Evolutionary conservation across 2,888 invertebrate genomes (phyloP), one percentile per base, ranked within the genome.

Genomic region (Campoplex nolae): DNA sequence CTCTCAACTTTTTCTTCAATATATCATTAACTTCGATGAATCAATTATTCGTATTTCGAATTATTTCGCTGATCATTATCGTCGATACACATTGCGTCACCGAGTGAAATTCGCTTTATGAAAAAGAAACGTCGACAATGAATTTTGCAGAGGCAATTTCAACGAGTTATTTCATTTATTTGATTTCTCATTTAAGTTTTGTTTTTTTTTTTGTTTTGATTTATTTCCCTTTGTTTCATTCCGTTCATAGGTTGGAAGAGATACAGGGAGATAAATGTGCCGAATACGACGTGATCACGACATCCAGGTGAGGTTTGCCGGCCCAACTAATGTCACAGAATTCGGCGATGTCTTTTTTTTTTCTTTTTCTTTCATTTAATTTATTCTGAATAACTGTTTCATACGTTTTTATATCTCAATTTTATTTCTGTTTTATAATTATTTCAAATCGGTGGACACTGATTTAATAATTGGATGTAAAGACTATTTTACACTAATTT

Each of bases 221-320:
- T 87, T 87, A 87, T 87, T 87, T 87, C 84, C 87, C 90, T 91
- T 93, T 90, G 90, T 92, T 92, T 90, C 92, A 91, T 93, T 92
- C 88, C 92, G 90, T 93, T 93, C 93, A 86, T 94, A 94, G 94
- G 94, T 93, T 93, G 90, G 90, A 92, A 91, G 92, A 92, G 90
- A 90, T 92, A 90, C 91, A 93, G 84, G 94, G 93, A 88, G 93
- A 94, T 94, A 94, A 93, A 92, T 91, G 91, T 89, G 93, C 93
- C 86, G 93, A 94, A 90, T 94, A 94, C 93, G 94, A 94, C 91
- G 94, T 94, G 92, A 92, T 94, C 91, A 94, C 94, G 84, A 91
- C 92, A 91, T 93, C 94, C 92, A 94, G 94, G 94, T 94, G 93
- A 94, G 93, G 91, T 88, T 91, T 87, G 86, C 90, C 87, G 87